A percentile compares a stretch with the other conserved stretches of the same genome.
These are phyloP conservation scores for Marisa cornuarietis DNA, from an alignment of 1,140 invertebrate genomes.

Conservation along the genomic window DNA sequence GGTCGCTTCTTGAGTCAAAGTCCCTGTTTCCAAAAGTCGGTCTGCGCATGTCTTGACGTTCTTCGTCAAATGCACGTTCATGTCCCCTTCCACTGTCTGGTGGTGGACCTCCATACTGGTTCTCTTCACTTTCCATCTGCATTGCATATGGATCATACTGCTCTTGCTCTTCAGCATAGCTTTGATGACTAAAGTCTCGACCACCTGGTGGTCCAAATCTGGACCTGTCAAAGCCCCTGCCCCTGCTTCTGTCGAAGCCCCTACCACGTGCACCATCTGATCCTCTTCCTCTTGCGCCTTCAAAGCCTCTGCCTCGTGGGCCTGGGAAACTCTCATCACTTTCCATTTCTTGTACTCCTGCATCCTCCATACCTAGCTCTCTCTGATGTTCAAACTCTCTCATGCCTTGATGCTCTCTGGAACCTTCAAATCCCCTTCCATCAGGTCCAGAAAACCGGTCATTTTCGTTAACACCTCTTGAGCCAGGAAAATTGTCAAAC, in stretches of 20 bases:
- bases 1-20: constrained; percentile 21
- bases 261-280: constrained; percentile 14
- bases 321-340: constrained; percentile 7
- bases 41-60: neutral
- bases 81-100: constrained; percentile 3
- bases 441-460: neutral
- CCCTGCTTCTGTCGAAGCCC: constrained; percentile 20
- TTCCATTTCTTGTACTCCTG: neutral
- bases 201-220: constrained; percentile 22
- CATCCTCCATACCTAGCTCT: neutral
- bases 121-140: neutral
- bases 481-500: neutral
- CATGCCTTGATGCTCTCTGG: neutral
- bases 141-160: too few relatives aligned
- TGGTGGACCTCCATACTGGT: neutral
- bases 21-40: constrained; percentile 13
- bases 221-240: constrained; percentile 13
- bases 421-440: constrained; percentile 3
- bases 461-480: too few relatives aligned
- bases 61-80: constrained; percentile 15
- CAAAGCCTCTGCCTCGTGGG: constrained; percentile 1
- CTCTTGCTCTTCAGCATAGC: too few relatives aligned
- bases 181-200: neutral
- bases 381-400: constrained; percentile 2
- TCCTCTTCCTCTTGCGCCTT: constrained; percentile 16